These are phyloP conservation scores for Poeciliopsis gracilis DNA, from an alignment of 2,797 vertebrate species.

Conservation along the genomic window DNA sequence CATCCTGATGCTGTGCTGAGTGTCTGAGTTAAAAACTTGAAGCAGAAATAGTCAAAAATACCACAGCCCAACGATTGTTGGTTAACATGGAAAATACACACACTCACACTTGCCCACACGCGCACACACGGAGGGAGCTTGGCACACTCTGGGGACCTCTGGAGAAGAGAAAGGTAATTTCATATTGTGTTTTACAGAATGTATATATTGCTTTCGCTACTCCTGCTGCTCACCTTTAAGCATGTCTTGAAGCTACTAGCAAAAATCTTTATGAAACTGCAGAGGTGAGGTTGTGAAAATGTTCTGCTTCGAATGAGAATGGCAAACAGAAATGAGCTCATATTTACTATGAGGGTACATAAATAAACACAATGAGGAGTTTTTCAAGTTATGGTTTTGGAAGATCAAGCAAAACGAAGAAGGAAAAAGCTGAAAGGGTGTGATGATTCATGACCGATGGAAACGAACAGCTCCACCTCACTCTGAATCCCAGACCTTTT, in stretches of 20 bases:
- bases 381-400: slow-evolving; percentile 19
- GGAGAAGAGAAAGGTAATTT: too few species aligned
- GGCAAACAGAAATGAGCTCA: slow-evolving; percentile 15
- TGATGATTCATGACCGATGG: slow-evolving; percentile 59
- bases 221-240: neutral
- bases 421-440: slow-evolving; percentile 21
- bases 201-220: too few species aligned
- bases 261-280: neutral
- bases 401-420: slow-evolving; percentile 40
- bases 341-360: slow-evolving; percentile 23
- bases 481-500: slow-evolving; percentile 53
- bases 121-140: neutral
- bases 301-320: neutral
- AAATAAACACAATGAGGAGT: slow-evolving; percentile 11
- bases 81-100: neutral
- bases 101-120: too few species aligned
- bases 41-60: neutral
- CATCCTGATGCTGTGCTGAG: neutral
- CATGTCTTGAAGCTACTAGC: neutral
- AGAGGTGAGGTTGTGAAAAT: neutral
- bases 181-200: too few species aligned
- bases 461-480: slow-evolving; percentile 53
- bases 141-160: too few species aligned
- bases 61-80: neutral
- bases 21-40: neutral